Base-by-base conservation (phyloP, 2,113 vertebrate species). In the Choloepus hoffmanni region DNA sequence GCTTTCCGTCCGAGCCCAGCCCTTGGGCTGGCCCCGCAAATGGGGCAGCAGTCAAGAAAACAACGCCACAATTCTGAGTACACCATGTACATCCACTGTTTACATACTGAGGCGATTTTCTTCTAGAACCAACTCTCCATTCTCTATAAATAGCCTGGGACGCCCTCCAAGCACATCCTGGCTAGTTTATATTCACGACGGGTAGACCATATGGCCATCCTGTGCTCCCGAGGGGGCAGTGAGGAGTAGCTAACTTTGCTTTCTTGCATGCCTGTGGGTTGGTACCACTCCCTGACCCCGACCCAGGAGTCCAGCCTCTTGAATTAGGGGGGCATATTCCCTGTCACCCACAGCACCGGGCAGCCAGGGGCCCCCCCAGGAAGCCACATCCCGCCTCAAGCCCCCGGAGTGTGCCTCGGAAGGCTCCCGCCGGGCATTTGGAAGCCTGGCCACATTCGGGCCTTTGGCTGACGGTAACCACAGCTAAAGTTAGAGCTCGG, bases 61-160 rank as follows among this genome's bases (percentile, higher is more conserved):
- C 23, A 21, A 13, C 0, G 11, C 81, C 21, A 18, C 5, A 2
- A 14, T 60, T 85, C 85, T 5, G 40, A 43, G 90, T 21, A 21
- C 30, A 26, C 23, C 15, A 40, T 73, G 63, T 11, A 5, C 21
- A 30, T 28, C 23, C 19, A 18, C 53, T 84, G 53, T 50, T 33
- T 40, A 21, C 30, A 16, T 53, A 13, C 2, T 3, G 60, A 50
- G 72, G 79, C 11, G 2, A 9, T 76, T 26, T 50, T 89, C 68
- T 96, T 65, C 26, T 24, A 12, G 53, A 90, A n/a, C 85, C 53
- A 70, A 55, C 63, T 58, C 55, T 83, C 30, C 89, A 15, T 48
- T 85, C 85, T 85, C 50, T 94, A 53, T 63, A 68, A 88, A 78
- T 79, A 67, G 53, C 19, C 65, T 21, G 40, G 78, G 84, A 90